A percentile compares a stretch with the other conserved stretches of the same genome.
Evolutionary conservation across 1,140 invertebrate genomes (phyloP).

Genomic region (Forficula auricularia): DNA sequence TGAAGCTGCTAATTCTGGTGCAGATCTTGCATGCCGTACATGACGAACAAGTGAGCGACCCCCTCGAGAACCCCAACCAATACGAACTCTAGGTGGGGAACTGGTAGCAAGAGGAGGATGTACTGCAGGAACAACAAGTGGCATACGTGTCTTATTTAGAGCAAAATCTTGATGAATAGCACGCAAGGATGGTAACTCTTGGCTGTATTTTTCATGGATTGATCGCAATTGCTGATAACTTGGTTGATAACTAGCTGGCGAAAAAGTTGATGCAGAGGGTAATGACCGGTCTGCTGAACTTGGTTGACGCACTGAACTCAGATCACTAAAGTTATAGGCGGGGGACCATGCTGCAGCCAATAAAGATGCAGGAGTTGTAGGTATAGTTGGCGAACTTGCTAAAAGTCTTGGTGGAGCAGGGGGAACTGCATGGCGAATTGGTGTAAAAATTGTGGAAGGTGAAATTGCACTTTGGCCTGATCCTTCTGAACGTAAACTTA

Average conservation of each 20-base stretch:
- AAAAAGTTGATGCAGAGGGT: conserved; percentile 30
- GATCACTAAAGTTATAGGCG: conserved; percentile 54
- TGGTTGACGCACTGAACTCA: conserved; percentile 66
- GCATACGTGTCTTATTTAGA: no score
- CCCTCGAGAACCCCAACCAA: no score
- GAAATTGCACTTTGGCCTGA: conserved; percentile 37
- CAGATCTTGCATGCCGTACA: conserved; percentile 41
- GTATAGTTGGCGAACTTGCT: conserved; percentile 46
- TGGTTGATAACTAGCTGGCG: conserved; percentile 41
- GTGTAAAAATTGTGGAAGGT: conserved; percentile 21
- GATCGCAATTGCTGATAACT: conserved; percentile 40
- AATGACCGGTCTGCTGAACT: conserved; percentile 62
- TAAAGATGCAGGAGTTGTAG: conserved; percentile 29
- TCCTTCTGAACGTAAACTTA: conserved; percentile 46
- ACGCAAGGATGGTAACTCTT: conserved; percentile 50
- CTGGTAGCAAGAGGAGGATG: not conserved
- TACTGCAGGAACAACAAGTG: not conserved
- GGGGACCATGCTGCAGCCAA: conserved; percentile 37
- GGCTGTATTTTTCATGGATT: conserved; percentile 46
- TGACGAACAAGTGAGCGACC: conserved; percentile 23
- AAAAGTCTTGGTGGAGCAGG: conserved; percentile 36
- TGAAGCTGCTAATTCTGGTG: conserved; percentile 42
- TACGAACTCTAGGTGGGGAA: conserved; percentile 8
- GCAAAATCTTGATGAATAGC: conserved; percentile 48
- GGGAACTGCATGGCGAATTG: conserved; percentile 15